A percentile compares a stretch with the other conserved stretches of the same genome.
These are phyloP conservation scores for Xyliphius kryptos DNA, from an alignment of 2,113 vertebrate species.

Conservation along the genomic window DNA sequence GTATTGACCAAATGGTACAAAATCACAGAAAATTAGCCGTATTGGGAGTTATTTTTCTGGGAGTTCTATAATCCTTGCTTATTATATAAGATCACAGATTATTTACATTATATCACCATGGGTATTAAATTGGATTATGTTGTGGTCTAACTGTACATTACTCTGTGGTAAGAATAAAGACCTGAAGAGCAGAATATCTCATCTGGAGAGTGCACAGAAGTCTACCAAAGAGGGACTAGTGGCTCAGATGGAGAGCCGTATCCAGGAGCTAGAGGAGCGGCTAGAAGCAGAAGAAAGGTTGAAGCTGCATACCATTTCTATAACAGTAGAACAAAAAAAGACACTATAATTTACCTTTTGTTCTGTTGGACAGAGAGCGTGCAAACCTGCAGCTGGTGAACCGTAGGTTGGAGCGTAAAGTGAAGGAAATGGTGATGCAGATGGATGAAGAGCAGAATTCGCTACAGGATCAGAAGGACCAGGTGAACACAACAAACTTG, in stretches of 20 bases:
- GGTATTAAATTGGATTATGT: too few species aligned
- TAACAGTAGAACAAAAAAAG: too few species aligned
- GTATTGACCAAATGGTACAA: too few species aligned
- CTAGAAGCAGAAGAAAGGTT: conserved; percentile 89
- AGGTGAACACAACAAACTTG: conserved; percentile 52
- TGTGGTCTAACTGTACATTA: neutral
- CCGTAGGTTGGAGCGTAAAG: conserved; percentile 87
- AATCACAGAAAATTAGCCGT: too few species aligned
- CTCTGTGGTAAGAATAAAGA: conserved; percentile 79
- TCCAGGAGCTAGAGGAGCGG: conserved; percentile 84
- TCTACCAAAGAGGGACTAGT: conserved; percentile 88
- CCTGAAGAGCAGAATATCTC: conserved; percentile 80
- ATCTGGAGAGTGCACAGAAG: conserved; percentile 84
- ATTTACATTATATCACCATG: neutral
- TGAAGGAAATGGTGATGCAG: conserved; percentile 93
- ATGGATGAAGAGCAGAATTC: conserved; percentile 87
- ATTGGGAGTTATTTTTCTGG: too few species aligned
- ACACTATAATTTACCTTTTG: too few species aligned
- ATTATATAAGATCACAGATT: neutral
- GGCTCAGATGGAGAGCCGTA: conserved; percentile 80
- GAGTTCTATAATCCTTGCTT: too few species aligned
- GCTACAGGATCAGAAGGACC: conserved; percentile 91
- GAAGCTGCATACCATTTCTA: too few species aligned
- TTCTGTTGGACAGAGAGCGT: conserved; percentile 88
- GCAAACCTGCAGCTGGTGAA: conserved; percentile 83